These are phyloP conservation scores for Micrastur ruficollis DNA, from an alignment of 2,797 vertebrate species.

Conservation along the genomic window DNA sequence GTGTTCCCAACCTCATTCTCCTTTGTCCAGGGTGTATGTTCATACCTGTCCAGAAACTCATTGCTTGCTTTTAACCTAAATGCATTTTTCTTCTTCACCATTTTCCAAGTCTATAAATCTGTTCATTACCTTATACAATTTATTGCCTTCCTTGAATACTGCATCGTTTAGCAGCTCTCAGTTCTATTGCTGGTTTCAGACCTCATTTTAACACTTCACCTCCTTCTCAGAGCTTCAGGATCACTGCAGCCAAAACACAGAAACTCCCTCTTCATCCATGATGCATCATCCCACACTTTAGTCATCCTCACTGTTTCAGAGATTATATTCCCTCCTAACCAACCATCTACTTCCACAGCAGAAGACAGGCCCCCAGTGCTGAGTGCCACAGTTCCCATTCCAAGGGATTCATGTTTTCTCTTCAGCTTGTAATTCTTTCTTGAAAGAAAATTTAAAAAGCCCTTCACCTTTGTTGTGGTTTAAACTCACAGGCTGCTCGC, in stretches of 20 bases:
- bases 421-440: neutral
- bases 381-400: rapidly evolving
- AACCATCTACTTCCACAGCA: neutral
- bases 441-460: neutral
- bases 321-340: neutral
- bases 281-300: neutral
- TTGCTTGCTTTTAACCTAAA: constrained; percentile 23
- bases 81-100: constrained; percentile 7
- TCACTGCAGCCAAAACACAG: neutral
- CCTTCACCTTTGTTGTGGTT: neutral
- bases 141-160: neutral
- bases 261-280: neutral
- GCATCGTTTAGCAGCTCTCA: neutral
- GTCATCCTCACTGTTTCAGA: neutral
- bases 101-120: constrained; percentile 18
- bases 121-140: neutral
- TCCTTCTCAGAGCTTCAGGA: neutral
- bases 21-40: neutral
- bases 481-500: neutral
- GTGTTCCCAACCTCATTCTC: neutral
- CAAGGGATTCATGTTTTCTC: neutral
- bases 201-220: neutral
- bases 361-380: neutral
- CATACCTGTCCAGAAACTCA: neutral
- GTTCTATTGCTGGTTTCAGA: neutral